Base-by-base conservation (phyloP, 2,113 vertebrate genomes). In the Nothocercus nigrocapillus region DNA sequence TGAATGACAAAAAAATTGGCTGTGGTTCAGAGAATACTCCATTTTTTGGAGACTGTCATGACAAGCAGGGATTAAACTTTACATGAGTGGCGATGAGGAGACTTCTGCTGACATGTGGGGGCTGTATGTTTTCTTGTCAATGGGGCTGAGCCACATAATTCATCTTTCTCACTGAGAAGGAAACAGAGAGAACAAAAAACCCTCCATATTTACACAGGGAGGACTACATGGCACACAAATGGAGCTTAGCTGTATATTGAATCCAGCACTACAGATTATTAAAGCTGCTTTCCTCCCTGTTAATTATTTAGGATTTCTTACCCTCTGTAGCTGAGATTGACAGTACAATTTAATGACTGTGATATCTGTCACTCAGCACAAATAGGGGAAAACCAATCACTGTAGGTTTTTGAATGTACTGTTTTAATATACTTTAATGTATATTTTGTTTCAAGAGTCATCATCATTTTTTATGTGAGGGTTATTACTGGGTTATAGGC, bases 1-100 rank as follows among this genome's bases (percentile, higher is more conserved):
- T 4, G 30, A 83, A 49, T 11, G 47, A 34, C 40, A 13, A 45
- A 54, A 28, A 58, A 91, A 24, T 85, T 96, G 93, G 94, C 93
- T 27, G 51, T 6, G 58, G 56, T 91, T 95, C 95, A 95, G 94
- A 86, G 80, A 90, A 75, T n/a, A 79, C 54, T 94, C 95, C 68
- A 74, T 68, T 85, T 92, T 94, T 95, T 93, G 95, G 88, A 97
- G 94, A 87, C 91, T 94, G 73, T 95, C 88, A 77, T 91, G 91
- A 94, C 92, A 96, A 88, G 74, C 77, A 69, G 76, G 94, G 94
- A 94, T 97, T 96, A 96, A 69, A 90, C 95, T 94, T 93, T 96
- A 95, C 93, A 96, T 96, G 85, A 93, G 80, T 92, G 96, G 88
- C 91, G 93, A 95, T 89, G 93, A 95, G 83, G 83, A 92, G 85